Conservation (phyloP, 2,113 vertebrate species). For the Rhagologus leucostigma region DNA sequence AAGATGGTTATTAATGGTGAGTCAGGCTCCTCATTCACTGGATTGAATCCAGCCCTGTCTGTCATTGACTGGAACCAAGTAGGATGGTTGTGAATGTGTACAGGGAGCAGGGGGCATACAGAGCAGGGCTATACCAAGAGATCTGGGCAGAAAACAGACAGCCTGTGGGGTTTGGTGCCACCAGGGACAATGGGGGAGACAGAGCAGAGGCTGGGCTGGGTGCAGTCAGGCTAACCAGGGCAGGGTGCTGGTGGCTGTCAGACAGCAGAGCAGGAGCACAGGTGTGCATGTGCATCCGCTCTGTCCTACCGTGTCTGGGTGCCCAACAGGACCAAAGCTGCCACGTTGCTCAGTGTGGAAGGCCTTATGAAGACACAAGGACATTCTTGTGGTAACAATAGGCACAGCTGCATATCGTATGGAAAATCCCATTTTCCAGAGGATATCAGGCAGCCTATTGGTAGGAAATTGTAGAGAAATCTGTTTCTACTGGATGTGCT, state of each 20-base stretch:
- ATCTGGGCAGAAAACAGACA: neutral
- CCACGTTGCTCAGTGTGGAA: neutral
- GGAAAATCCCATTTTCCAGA: neutral
- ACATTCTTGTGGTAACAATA: neutral
- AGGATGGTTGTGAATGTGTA: neutral
- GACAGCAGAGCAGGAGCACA: neutral
- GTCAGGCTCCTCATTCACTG: neutral
- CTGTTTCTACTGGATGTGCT: neutral
- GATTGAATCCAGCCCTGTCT: neutral
- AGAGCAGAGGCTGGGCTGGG: neutral
- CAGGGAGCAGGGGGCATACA: neutral
- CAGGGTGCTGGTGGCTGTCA: neutral
- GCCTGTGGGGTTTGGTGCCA: neutral
- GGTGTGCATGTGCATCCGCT: rapidly evolving
- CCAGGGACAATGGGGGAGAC: neutral
- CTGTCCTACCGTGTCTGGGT: neutral
- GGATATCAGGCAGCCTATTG: neutral
- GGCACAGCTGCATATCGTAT: rapidly evolving
- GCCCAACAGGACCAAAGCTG: neutral
- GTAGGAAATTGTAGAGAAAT: neutral
- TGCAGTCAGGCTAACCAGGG: neutral
- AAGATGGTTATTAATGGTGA: rapidly evolving
- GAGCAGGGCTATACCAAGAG: neutral
- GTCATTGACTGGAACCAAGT: rapidly evolving
- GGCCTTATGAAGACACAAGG: neutral